These are phyloP conservation scores for Acleris sparsana DNA, from an alignment of 2,888 invertebrate species.

Conservation along the genomic window DNA sequence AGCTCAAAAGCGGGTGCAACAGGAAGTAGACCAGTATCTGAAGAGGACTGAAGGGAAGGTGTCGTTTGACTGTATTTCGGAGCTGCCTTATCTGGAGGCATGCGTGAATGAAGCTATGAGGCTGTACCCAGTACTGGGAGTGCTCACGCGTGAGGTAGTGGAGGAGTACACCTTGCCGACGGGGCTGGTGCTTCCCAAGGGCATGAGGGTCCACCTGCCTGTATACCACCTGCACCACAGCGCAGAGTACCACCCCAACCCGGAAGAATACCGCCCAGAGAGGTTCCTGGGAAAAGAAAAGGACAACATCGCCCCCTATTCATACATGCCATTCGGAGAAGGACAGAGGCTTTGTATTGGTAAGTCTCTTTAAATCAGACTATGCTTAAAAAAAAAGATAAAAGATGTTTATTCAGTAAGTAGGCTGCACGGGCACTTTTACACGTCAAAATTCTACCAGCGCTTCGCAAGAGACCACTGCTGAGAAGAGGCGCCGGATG, in stretches of 20 bases:
- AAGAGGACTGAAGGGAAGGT: constrained; percentile 59
- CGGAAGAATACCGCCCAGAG: constrained; percentile 25
- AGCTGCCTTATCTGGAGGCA: constrained; percentile 75
- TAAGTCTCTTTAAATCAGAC: constrained; percentile 19
- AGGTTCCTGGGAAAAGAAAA: constrained; percentile 21
- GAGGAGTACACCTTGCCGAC: constrained; percentile 26
- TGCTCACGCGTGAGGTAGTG: constrained; percentile 51
- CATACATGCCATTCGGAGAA: constrained; percentile 40
- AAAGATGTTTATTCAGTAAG: no score
- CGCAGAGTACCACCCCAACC: constrained; percentile 20
- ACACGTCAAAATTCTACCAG: no score
- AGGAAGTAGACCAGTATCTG: constrained; percentile 64
- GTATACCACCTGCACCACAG: constrained; percentile 27
- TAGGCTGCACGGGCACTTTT: no score
- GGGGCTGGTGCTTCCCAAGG: constrained; percentile 23
- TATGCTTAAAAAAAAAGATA: no score
- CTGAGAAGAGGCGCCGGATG: no score
- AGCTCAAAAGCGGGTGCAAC: constrained; percentile 66
- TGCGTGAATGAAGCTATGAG: constrained; percentile 72
- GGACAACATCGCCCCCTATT: constrained; percentile 27
- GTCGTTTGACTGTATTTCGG: constrained; percentile 70
- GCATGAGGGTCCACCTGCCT: constrained; percentile 26
- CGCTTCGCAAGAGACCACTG: no score
- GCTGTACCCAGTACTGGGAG: constrained; percentile 62
- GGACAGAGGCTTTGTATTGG: constrained; percentile 40